Evolutionary conservation across 2,797 vertebrate species (phyloP).

Genomic region (Sebastes dallii): DNA sequence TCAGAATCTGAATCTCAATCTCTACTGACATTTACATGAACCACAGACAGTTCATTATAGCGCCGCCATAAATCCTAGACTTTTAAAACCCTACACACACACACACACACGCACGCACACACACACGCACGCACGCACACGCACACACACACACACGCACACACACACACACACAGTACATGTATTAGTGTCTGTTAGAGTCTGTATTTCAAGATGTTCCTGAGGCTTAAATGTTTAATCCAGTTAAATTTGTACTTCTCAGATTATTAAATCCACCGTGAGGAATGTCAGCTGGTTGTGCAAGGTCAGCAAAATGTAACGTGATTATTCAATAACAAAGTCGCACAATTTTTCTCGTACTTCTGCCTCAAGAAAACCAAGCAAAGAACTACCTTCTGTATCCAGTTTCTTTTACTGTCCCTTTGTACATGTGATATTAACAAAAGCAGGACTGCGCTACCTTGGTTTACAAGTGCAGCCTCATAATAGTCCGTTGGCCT

Average conservation of each 20-base stretch:
- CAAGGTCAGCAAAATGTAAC: conserved; percentile 45
- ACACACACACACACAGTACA: not conserved
- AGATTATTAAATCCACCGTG: conserved; percentile 45
- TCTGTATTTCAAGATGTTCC: conserved; percentile 36
- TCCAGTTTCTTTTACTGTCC: not conserved
- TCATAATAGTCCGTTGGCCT: not conserved
- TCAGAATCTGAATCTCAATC: not conserved
- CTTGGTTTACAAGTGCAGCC: not conserved
- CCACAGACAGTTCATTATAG: not conserved
- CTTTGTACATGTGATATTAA: not conserved
- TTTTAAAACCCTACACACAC: not conserved
- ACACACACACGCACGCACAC: too few relatives aligned
- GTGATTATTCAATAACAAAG: conserved; percentile 28
- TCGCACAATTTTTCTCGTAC: not conserved
- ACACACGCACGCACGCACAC: too few relatives aligned
- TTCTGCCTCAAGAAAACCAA: not conserved
- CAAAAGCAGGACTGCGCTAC: not conserved
- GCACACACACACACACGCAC: not conserved
- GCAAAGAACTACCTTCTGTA: not conserved
- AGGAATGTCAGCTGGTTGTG: conserved; percentile 43
- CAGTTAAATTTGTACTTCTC: conserved; percentile 49
- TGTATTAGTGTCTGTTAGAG: conserved; percentile 2
- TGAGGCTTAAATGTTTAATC: conserved; percentile 50
- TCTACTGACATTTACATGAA: not conserved
- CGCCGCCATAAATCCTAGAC: not conserved